phyloP scores from a whole-genome alignment of 2,888 invertebrate genomes.

The Ophioninae sp. region DNA sequence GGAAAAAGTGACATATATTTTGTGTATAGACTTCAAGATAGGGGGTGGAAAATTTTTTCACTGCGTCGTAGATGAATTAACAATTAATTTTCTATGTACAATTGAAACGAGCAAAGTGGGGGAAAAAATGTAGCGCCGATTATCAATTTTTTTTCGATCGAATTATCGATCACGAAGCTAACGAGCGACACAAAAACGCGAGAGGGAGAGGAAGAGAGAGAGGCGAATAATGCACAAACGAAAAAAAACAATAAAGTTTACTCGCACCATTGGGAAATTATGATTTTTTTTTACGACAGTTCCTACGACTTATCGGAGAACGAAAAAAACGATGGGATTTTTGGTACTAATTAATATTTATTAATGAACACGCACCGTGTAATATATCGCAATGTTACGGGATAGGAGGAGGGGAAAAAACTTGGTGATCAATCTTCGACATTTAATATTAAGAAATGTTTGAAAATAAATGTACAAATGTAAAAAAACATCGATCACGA shows the following conservation, averaged over 20 bases:
- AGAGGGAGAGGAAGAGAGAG: neutral
- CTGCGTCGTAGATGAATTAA: conserved; percentile 31
- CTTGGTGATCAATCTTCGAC: conserved; percentile 54
- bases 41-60: conserved; percentile 23
- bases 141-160: conserved; percentile 38
- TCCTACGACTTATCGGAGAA: conserved; percentile 63
- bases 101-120: conserved; percentile 7
- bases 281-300: conserved; percentile 66
- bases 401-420: neutral
- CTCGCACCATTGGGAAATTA: conserved; percentile 16
- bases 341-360: conserved; percentile 70
- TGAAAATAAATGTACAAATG: conserved; percentile 74
- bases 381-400: conserved; percentile 62
- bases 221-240: conserved; percentile 11
- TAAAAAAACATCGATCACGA: conserved; percentile 50
- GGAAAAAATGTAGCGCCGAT: neutral
- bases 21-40: conserved; percentile 26
- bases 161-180: neutral
- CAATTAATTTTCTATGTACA: conserved; percentile 43
- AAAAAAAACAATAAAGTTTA: conserved; percentile 52
- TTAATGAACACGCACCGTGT: conserved; percentile 66
- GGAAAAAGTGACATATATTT: conserved; percentile 32
- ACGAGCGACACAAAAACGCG: neutral
- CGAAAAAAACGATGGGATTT: conserved; percentile 50
- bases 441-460: conserved; percentile 64